Evolutionary conservation across 2,888 invertebrate genomes (phyloP).

Genomic region (Amphipoea lucens): DNA sequence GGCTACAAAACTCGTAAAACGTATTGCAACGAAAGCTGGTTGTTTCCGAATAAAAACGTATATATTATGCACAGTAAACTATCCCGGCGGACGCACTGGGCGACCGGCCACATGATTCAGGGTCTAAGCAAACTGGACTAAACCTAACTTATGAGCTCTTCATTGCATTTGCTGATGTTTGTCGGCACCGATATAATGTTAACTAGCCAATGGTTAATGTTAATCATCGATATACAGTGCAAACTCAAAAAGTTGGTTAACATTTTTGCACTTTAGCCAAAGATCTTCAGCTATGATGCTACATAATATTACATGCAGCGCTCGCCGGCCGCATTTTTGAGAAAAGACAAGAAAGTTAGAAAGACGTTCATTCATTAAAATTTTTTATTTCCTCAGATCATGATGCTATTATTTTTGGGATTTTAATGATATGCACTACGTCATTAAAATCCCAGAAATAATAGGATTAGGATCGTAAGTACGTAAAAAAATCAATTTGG

Average conservation of each 20-base stretch:
- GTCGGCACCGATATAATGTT: background rate
- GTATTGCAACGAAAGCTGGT: conserved; percentile 30
- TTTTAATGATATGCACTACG: background rate
- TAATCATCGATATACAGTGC: too few species aligned
- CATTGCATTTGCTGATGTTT: conserved; percentile 44
- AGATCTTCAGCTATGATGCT: too few species aligned
- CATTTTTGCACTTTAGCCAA: too few species aligned
- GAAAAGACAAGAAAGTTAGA: background rate
- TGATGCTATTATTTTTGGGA: background rate
- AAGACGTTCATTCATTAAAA: background rate
- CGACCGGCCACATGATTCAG: conserved; percentile 59
- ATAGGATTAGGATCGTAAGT: background rate
- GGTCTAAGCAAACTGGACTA: conserved; percentile 54
- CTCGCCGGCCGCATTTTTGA: background rate
- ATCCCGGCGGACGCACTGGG: conserved; percentile 37
- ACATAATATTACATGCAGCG: too few species aligned
- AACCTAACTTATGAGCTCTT: conserved; percentile 62
- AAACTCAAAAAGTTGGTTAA: too few species aligned
- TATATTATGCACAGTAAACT: conserved; percentile 54
- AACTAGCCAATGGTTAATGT: too few species aligned
- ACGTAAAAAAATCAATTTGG: background rate
- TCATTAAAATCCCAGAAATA: background rate
- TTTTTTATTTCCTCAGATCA: background rate
- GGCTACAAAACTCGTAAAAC: conserved; percentile 38
- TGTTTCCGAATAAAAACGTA: conserved; percentile 56